Evolutionary conservation across 2,113 vertebrate species (phyloP).

Genomic region (Pyxicephalus adspersus): DNA sequence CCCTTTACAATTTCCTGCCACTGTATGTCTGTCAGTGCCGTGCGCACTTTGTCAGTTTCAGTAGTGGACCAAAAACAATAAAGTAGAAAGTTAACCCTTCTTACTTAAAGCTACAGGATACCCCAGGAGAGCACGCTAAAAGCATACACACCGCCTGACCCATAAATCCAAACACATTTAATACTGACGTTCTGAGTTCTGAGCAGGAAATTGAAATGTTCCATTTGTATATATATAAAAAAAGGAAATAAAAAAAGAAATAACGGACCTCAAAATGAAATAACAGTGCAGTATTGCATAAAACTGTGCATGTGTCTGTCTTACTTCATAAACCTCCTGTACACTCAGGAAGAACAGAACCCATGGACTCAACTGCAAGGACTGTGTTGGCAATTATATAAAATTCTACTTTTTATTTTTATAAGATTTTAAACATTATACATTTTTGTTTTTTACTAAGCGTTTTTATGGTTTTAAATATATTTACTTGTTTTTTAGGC

Average conservation of each 20-base stretch:
- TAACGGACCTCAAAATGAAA: background rate
- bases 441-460: too few species aligned
- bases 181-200: constrained; percentile 9
- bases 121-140: constrained; percentile 19
- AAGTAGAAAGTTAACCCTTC: background rate
- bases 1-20: constrained; percentile 69
- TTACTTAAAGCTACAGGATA: background rate
- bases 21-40: constrained; percentile 65
- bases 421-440: too few species aligned
- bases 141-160: background rate
- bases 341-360: too few species aligned
- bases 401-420: too few species aligned
- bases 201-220: constrained; percentile 46
- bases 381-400: too few species aligned
- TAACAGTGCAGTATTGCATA: background rate
- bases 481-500: too few species aligned
- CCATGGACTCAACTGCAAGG: too few species aligned
- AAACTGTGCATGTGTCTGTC: background rate
- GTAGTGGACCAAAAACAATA: constrained; percentile 10
- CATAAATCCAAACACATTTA: constrained; percentile 35
- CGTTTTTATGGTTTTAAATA: too few species aligned
- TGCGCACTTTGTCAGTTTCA: constrained; percentile 63
- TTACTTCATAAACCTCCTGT: too few species aligned
- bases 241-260: background rate
- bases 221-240: background rate